Conservation (phyloP, 1,140 invertebrate species). For the Piezodorus guildinii region DNA sequence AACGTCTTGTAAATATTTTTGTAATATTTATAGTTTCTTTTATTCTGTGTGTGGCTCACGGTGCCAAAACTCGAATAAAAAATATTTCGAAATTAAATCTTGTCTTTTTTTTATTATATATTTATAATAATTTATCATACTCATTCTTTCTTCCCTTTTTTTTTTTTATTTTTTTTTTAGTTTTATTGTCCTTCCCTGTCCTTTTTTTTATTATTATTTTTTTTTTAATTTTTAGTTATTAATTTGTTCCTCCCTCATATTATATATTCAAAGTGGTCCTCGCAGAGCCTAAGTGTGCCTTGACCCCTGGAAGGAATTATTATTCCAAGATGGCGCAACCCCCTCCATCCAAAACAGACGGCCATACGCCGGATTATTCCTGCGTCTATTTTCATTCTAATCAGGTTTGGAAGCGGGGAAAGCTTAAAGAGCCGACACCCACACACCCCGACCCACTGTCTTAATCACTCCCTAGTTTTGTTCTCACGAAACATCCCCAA, state of each 20-base stretch:
- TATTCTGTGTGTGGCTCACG: constrained; percentile 5
- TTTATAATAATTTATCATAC: no score
- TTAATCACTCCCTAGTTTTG: no score
- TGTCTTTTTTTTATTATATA: background rate
- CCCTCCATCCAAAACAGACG: no score
- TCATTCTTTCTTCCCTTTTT: no score
- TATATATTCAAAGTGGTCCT: background rate
- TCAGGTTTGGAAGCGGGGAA: no score
- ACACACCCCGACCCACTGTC: no score
- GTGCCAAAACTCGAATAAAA: constrained; percentile 7
- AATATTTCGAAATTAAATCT: background rate
- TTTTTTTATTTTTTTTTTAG: background rate
- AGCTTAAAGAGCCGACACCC: no score
- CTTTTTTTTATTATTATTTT: background rate
- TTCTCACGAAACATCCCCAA: no score
- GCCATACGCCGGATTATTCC: no score
- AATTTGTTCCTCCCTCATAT: background rate
- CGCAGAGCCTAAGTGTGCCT: background rate
- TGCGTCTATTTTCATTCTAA: no score
- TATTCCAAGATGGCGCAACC: no score
- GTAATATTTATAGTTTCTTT: constrained; percentile 3
- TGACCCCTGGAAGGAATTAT: background rate
- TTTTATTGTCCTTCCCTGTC: background rate
- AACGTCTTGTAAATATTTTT: constrained; percentile 6
- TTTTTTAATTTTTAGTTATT: background rate